These are phyloP conservation scores for Buteo buteo DNA, from an alignment of 2,113 vertebrate genomes.

Conservation along the genomic window DNA sequence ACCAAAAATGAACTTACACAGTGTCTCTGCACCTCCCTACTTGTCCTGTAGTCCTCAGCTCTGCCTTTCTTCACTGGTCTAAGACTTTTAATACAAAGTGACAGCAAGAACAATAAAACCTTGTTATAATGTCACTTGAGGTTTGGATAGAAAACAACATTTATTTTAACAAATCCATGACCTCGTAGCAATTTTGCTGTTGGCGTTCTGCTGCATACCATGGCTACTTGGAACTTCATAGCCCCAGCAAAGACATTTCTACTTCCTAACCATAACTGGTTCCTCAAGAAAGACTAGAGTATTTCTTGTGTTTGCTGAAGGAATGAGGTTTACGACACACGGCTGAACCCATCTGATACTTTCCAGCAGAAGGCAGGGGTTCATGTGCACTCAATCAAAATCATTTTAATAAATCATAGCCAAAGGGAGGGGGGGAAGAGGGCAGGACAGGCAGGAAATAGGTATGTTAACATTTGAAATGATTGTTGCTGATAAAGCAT, in stretches of 20 bases:
- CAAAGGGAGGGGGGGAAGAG: not conserved
- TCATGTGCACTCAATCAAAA: not conserved
- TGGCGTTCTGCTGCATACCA: not conserved
- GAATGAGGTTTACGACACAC: not conserved
- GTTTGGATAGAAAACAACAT: constrained; percentile 42
- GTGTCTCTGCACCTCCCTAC: not conserved
- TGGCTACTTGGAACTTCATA: not conserved
- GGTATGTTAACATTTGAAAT: not conserved
- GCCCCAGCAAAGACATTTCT: not conserved
- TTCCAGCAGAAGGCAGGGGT: not conserved
- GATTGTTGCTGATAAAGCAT: not conserved
- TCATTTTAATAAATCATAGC: not conserved
- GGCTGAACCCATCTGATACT: not conserved
- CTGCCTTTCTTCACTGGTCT: constrained; percentile 12
- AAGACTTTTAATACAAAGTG: constrained; percentile 21
- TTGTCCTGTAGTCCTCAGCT: not conserved
- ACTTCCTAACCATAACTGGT: not conserved
- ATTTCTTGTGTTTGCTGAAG: not conserved
- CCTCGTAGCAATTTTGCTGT: not conserved
- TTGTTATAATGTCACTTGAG: constrained; percentile 36
- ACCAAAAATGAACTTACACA: not conserved
- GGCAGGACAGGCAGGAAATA: not conserved
- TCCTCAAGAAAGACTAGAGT: not conserved
- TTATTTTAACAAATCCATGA: constrained; percentile 22
- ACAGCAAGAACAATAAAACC: constrained; percentile 40